Base-by-base conservation (phyloP, 2,888 invertebrate species). In the Rugalucina vietnamica region DNA sequence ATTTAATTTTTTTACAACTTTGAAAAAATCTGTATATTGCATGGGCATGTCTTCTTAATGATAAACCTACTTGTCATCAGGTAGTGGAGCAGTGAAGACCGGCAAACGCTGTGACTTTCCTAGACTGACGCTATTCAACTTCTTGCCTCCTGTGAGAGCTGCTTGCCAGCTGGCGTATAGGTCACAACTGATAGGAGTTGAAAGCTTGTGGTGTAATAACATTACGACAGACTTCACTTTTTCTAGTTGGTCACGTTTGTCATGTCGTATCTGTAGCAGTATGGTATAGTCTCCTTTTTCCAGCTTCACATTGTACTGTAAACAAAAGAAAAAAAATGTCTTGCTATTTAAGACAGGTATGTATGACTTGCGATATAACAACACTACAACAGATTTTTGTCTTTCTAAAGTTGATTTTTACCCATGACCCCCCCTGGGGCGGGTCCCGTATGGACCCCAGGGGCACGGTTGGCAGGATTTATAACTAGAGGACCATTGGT, bases 221-320 rank as follows among this genome's bases (percentile, higher is more conserved):
- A 98, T 84, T 3, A 95, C 90, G 91, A 97, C 95, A 84, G 99
- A 98, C 37, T 96, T 96, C 76, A 99, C 95, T 95, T 97, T 97
- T 91, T 99, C 99, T 84, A 99, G 96, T 77, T 97, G 95, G 37
- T 97, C 96, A 87, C 97, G 97, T 93, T 97, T 97, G 92, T 99
- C 98, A 95, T 99, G 99, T 0, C 99, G 97, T 18, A 99, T 96
- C 95, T 98, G 98, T 92, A 99, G 95, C 65, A 97, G 96, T 12
- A 99, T 95, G 0, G 96, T 96, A 95, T 98, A 99, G 88, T 99
- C 99, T 29, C 99, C 99, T 94, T 99, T 99, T 88, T 99, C 98
- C 89, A 99, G 95, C 95, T 99, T 99, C 81, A 97, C 96, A 1
- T 96, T 96, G 94, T 98, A 98, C 97, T 98, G 95, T 34, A 92